Percentiles rank a stretch among this genome's conserved stretches.
These are phyloP conservation scores for Aleiodes testaceus DNA, from an alignment of 2,888 invertebrate genomes.

Conservation along the genomic window DNA sequence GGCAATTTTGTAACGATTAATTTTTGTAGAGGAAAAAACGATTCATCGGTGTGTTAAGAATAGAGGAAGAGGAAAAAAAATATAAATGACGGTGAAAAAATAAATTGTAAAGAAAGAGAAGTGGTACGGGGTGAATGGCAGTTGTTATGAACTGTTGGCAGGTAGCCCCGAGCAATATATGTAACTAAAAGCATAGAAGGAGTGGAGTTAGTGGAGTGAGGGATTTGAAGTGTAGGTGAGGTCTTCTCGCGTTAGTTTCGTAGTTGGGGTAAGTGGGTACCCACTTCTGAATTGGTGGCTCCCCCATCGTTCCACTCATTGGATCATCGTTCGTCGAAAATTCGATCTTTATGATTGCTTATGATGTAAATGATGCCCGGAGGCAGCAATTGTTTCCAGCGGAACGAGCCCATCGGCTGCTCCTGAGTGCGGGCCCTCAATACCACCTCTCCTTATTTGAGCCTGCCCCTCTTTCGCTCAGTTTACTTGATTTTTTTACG, in stretches of 20 bases:
- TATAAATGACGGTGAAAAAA: conserved; percentile 43
- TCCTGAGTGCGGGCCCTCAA: conserved; percentile 50
- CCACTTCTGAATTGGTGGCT: conserved; percentile 71
- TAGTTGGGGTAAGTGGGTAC: conserved; percentile 68
- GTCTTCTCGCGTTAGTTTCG: conserved; percentile 54
- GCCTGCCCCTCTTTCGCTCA: neutral
- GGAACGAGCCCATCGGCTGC: conserved; percentile 61
- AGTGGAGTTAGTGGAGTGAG: conserved; percentile 1
- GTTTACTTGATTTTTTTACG: neutral
- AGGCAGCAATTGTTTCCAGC: conserved; percentile 73
- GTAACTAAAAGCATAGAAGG: conserved; percentile 47
- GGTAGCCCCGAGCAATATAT: conserved; percentile 66
- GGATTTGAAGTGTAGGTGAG: conserved; percentile 47
- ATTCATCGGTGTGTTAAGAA: conserved; percentile 30
- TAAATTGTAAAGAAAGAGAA: conserved; percentile 42
- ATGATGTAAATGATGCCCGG: conserved; percentile 78
- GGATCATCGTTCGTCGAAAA: conserved; percentile 72
- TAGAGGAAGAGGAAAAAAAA: conserved; percentile 41
- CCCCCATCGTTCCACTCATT: conserved; percentile 70
- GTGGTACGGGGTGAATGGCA: conserved; percentile 57
- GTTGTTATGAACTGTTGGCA: conserved; percentile 64
- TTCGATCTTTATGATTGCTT: conserved; percentile 74
- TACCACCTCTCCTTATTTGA: conserved; percentile 9
- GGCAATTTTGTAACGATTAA: conserved; percentile 59
- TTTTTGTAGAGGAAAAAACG: conserved; percentile 50